phyloP scores from a whole-genome alignment of 2,888 invertebrate genomes.

The Calliphora vomitoria region DNA sequence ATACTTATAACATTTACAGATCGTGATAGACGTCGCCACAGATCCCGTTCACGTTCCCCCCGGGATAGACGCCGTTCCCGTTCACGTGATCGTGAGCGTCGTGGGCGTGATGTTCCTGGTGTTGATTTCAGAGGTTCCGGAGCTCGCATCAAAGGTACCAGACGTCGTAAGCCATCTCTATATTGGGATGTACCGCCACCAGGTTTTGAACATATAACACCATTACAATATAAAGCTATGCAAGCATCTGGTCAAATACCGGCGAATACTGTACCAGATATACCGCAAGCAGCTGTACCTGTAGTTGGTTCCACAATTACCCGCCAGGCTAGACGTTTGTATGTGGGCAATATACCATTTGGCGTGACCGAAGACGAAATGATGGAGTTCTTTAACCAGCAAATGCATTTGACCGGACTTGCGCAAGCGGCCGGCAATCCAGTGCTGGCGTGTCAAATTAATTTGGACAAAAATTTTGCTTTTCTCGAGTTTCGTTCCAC shows the following conservation, averaged over 20 bases:
- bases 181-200: conserved; percentile 99
- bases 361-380: conserved; percentile 99
- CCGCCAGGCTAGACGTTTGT: conserved; percentile 95
- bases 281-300: conserved; percentile 97
- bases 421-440: conserved; percentile 99
- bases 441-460: conserved; percentile 99
- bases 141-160: conserved; percentile 84
- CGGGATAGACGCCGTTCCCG: conserved; percentile 85
- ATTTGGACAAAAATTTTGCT: conserved; percentile 99
- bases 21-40: conserved; percentile 77
- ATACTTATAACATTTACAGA: conserved; percentile 70
- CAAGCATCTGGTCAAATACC: conserved; percentile 98
- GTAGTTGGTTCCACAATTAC: conserved; percentile 99
- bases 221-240: conserved; percentile 95
- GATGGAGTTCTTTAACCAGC: conserved; percentile 99
- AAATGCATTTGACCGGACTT: conserved; percentile 98
- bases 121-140: conserved; percentile 74
- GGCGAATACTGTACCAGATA: conserved; percentile 95
- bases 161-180: conserved; percentile 94
- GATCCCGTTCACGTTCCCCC: conserved; percentile 85
- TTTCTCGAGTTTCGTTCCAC: conserved; percentile 98
- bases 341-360: conserved; percentile 99
- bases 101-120: conserved; percentile 74
- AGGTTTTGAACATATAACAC: conserved; percentile 98
- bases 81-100: conserved; percentile 81